Conservation (phyloP, 2,888 invertebrate genomes). For the Drosophila subsilvestris region DNA sequence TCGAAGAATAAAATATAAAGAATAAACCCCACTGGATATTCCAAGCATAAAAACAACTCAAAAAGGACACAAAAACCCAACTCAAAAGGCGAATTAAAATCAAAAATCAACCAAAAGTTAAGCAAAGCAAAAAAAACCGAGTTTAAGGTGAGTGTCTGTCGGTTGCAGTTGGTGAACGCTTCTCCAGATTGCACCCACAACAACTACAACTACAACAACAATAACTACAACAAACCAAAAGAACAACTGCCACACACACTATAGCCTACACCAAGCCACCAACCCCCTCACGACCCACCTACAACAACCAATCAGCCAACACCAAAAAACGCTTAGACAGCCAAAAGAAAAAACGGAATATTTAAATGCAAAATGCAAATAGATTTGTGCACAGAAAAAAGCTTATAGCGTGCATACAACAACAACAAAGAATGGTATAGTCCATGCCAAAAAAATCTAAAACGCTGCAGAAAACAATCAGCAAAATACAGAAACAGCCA, state of each 20-base stretch:
- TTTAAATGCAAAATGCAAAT: conserved; percentile 70
- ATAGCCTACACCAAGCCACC: conserved; percentile 13
- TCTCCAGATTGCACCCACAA: conserved; percentile 30
- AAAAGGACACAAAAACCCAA: background rate
- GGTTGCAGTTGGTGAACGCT: conserved; percentile 34
- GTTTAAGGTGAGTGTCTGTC: conserved; percentile 40
- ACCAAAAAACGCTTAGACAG: conserved; percentile 58
- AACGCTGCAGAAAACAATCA: conserved; percentile 20
- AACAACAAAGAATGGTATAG: conserved; percentile 21
- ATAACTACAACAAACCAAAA: conserved; percentile 46
- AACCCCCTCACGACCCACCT: conserved; percentile 12
- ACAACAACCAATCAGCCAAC: conserved; percentile 22
- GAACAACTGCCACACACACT: conserved; percentile 37
- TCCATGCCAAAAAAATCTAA: conserved; percentile 41
- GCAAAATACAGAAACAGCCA: conserved; percentile 16
- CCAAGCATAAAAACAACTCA: conserved; percentile 6
- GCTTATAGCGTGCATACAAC: conserved; percentile 25
- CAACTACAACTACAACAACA: conserved; percentile 33
- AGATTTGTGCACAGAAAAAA: conserved; percentile 61
- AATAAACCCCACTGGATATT: conserved; percentile 1
- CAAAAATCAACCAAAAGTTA: background rate
- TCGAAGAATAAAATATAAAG: background rate
- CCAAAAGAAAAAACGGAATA: conserved; percentile 38
- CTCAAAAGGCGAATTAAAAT: background rate
- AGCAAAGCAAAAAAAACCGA: background rate